Percentiles rank a stretch among this genome's conserved stretches.
Conservation (phyloP, 2,113 vertebrate genomes). For the Charadrius vociferus region DNA sequence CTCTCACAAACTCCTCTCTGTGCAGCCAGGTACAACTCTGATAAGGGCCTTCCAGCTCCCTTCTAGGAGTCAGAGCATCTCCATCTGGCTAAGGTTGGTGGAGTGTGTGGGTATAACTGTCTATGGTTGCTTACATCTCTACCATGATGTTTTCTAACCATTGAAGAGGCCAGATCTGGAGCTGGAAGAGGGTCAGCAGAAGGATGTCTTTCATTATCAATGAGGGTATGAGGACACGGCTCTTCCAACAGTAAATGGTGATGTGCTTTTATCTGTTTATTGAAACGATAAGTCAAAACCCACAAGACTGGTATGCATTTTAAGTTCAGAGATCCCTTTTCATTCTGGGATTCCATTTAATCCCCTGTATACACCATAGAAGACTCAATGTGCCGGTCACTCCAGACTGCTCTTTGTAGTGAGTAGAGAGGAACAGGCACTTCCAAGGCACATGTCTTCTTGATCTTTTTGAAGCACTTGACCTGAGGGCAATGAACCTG, state of each 20-base stretch:
- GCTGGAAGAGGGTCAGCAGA: background rate
- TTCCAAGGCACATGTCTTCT: background rate
- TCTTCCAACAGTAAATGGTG: background rate
- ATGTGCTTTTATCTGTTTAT: accelerated
- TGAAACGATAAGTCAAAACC: background rate
- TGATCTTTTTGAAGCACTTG: background rate
- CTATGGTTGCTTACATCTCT: background rate
- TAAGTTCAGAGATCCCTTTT: background rate
- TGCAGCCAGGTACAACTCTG: background rate
- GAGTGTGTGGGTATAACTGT: no score
- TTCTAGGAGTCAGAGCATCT: background rate
- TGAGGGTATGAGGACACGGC: background rate
- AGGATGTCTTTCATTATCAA: background rate
- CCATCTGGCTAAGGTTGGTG: no score
- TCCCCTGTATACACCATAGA: background rate
- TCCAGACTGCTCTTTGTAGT: no score
- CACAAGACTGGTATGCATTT: background rate
- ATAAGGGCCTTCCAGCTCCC: background rate
- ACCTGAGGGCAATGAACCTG: background rate
- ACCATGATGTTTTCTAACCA: background rate
- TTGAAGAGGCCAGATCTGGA: background rate
- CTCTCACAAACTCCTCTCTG: background rate
- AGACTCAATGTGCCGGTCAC: background rate
- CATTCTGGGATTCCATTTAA: background rate
- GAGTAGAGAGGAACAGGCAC: background rate